Conservation (phyloP, 2,113 vertebrate genomes). For the Paedocypris sp. region DNA sequence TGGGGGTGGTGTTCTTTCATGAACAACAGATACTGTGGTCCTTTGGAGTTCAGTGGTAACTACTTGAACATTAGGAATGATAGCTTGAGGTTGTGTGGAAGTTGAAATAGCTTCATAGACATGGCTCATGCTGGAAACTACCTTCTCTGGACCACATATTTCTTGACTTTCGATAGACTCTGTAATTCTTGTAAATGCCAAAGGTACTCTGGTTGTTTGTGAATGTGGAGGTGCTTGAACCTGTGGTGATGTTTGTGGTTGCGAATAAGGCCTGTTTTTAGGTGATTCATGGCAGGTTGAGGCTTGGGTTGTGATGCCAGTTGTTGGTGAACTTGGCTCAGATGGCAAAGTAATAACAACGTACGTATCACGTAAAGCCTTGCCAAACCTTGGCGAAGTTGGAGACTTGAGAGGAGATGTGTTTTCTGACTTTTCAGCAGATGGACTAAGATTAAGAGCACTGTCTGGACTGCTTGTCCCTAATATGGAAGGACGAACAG, state of each 20-base stretch:
- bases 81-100: conserved; percentile 53
- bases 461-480: conserved; percentile 56
- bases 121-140: conserved; percentile 66
- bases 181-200: conserved; percentile 66
- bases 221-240: conserved; percentile 43
- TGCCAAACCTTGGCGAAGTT: conserved; percentile 71
- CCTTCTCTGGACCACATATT: conserved; percentile 62
- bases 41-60: conserved; percentile 68
- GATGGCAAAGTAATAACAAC: conserved; percentile 96
- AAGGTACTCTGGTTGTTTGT: conserved; percentile 57
- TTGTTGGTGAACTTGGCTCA: conserved; percentile 88
- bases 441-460: conserved; percentile 78
- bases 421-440: conserved; percentile 64
- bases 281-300: conserved; percentile 64
- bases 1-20: conserved; percentile 56
- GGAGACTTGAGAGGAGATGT: conserved; percentile 79
- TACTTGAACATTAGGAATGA: conserved; percentile 61
- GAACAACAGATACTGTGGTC: conserved; percentile 63
- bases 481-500: conserved; percentile 65
- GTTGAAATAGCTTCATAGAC: conserved; percentile 62
- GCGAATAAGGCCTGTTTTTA: conserved; percentile 50
- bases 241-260: conserved; percentile 40
- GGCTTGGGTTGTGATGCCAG: conserved; percentile 69
- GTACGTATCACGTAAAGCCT: conserved; percentile 81
- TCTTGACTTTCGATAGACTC: conserved; percentile 68